Conservation (phyloP, 2,888 invertebrate species). For the Eupelmus urozonus region DNA sequence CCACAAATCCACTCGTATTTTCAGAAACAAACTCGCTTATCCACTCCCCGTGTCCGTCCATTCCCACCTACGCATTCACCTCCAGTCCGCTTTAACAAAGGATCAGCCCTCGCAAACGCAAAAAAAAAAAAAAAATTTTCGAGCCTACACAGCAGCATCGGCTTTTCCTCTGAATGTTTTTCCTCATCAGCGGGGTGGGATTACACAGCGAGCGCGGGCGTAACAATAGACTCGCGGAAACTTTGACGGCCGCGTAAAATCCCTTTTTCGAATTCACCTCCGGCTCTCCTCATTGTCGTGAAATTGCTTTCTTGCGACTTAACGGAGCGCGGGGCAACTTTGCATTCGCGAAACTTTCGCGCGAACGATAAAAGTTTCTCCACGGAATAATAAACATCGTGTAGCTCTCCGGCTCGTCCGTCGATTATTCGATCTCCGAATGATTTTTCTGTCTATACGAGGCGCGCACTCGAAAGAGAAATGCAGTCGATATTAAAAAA, state of each 20-base stretch:
- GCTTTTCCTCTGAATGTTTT: not conserved
- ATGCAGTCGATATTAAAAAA: too few species aligned
- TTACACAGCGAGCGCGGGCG: not conserved
- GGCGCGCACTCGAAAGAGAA: too few species aligned
- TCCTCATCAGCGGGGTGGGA: not conserved
- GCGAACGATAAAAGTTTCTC: conserved; percentile 27
- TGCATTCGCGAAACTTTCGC: not conserved
- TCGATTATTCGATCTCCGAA: conserved; percentile 27
- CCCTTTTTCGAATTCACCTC: conserved; percentile 37
- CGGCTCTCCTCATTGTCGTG: conserved; percentile 29
- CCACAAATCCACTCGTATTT: too few species aligned
- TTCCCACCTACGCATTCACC: too few species aligned
- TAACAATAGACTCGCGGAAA: conserved; percentile 24
- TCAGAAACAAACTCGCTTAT: too few species aligned
- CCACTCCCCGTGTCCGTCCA: too few species aligned
- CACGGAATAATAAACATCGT: conserved; percentile 43
- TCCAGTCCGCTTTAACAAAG: too few species aligned
- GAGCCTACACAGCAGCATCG: too few species aligned
- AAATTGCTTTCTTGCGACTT: conserved; percentile 50
- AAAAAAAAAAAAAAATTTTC: not conserved
- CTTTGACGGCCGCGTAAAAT: conserved; percentile 26
- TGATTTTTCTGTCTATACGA: conserved; percentile 5
- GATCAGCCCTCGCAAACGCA: too few species aligned
- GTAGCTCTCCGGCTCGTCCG: not conserved
- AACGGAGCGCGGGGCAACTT: conserved; percentile 23